Evolutionary conservation across 2,888 invertebrate genomes (phyloP), one percentile per base, ranked within the genome.

Genomic region (Heliconius sara): DNA sequence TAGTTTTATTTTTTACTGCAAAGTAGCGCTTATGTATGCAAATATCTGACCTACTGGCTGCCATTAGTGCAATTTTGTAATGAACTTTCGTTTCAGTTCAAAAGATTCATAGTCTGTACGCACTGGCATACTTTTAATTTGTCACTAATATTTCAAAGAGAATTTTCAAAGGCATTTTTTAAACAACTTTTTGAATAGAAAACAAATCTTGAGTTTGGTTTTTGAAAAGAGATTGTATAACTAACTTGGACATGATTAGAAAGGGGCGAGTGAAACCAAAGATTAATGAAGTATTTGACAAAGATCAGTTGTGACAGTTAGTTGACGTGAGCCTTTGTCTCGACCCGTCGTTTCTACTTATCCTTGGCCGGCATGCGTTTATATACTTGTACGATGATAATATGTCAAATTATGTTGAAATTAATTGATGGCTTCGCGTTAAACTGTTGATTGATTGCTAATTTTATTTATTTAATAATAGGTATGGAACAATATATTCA

Each of bases 211-310:
- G 10, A 10, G 39, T 43, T 66, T 75, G 13, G 27, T 43, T 47
- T 65, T 65, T 75, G 75, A 66, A 65, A 75, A 66, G 75, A 66
- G 75, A 75, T 75, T 75, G 75, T 75, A 47, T 75, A 75, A 75
- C 65, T 68, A 47, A 73, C 27, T 77, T 47, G 68, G 76, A 78
- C 77, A 79, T 68, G 77, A 77, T 79, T 80, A 83, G 82, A 85
- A 85, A 82, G 83, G 82, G 81, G 81, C 81, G 67, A 83, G 84
- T 82, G 83, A 85, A 85, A 85, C 81, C 80, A 47, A 83, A 84
- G 85, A 86, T 85, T 85, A 85, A 86, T 84, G 84, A 83, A 83
- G 52, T 82, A 79, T 82, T 80, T 84, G 82, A 84, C 84, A 81
- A 82, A 83, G 81, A 83, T 83, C 82, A 79, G 68, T 79, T 78